Conservation (phyloP, 2,888 invertebrate genomes). For the Allolobophora icterica region DNA sequence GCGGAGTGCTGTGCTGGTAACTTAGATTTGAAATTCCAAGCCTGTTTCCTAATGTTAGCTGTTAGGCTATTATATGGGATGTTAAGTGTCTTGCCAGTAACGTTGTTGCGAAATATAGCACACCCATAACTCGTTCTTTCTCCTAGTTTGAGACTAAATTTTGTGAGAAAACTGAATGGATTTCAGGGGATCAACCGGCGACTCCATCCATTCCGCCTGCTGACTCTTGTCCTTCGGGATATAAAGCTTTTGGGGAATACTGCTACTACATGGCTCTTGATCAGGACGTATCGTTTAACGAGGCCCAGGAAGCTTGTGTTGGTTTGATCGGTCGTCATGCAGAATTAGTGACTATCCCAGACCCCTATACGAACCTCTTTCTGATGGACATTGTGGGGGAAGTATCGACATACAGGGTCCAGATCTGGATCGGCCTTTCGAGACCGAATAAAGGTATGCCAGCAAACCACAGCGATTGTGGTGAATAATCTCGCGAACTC, state of each 20-base stretch:
- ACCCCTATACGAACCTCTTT: not conserved
- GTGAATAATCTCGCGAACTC: not conserved
- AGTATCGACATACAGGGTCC: not conserved
- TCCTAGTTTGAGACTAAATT: too few species aligned
- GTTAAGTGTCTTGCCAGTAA: too few species aligned
- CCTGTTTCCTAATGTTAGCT: too few species aligned
- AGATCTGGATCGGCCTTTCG: constrained; percentile 5
- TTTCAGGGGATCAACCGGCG: not conserved
- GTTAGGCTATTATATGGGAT: too few species aligned
- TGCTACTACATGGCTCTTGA: constrained; percentile 24
- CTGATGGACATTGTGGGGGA: not conserved
- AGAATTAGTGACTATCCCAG: not conserved
- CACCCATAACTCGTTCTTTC: not conserved
- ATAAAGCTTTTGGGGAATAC: not conserved
- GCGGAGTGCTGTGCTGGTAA: too few species aligned
- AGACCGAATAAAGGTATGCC: not conserved
- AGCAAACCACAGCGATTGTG: not conserved
- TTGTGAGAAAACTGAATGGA: too few species aligned
- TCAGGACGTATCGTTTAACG: not conserved
- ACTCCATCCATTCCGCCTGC: not conserved
- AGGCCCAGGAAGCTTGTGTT: constrained; percentile 30
- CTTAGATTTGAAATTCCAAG: too few species aligned
- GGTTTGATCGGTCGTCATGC: constrained; percentile 20
- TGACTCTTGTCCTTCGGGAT: not conserved
- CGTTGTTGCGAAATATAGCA: too few species aligned